Percentiles rank a stretch among this genome's conserved stretches.
Conservation (phyloP, 1,140 invertebrate genomes). For the Drosophila santomea region DNA sequence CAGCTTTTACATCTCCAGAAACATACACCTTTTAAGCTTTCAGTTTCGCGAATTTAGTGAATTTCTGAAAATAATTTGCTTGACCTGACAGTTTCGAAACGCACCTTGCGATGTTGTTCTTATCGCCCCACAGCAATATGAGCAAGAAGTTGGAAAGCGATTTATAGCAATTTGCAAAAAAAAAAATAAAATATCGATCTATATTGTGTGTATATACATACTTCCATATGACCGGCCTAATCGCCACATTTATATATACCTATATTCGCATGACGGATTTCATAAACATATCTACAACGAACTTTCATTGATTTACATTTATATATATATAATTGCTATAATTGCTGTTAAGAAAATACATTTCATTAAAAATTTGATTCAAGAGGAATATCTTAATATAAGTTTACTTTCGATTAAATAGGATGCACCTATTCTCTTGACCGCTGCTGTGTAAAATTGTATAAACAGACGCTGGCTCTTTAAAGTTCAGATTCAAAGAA, state of each 20-base stretch:
- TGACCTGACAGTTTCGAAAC: not conserved
- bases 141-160: constrained; percentile 23
- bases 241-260: constrained; percentile 10
- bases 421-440: not conserved
- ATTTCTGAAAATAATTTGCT: too few species aligned
- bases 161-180: constrained; percentile 64
- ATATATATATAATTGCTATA: too few species aligned
- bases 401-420: not conserved
- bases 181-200: constrained; percentile 27
- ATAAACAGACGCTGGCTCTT: constrained; percentile 12
- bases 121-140: constrained; percentile 47
- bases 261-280: not conserved
- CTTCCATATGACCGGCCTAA: constrained; percentile 39
- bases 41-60: too few species aligned
- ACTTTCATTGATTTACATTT: too few species aligned
- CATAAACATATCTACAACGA: not conserved
- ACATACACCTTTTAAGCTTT: too few species aligned
- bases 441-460: constrained; percentile 26
- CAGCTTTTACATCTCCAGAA: too few species aligned
- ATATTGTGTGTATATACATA: not conserved
- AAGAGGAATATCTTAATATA: not conserved
- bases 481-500: constrained; percentile 53
- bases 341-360: too few species aligned
- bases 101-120: constrained; percentile 32
- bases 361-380: not conserved